Base-by-base conservation (phyloP, 2,797 vertebrate genomes). In the Molossus molossus region DNA sequence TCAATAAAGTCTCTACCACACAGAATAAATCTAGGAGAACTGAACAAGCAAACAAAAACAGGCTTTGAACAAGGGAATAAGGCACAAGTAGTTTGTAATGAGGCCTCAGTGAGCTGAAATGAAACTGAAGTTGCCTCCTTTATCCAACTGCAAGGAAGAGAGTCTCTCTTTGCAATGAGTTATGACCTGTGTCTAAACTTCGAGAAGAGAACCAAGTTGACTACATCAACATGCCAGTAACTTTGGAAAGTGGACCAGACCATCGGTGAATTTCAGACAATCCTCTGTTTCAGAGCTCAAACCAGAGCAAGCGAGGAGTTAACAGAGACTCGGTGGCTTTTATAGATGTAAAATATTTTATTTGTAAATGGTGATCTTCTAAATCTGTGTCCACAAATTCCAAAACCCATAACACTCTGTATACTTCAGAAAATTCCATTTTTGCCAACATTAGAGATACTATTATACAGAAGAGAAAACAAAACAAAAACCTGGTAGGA, bases 371-470 rank as follows among this genome's bases (percentile, higher is more conserved):
- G 99, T 98, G 98, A 99, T 99, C 98, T 99, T 99, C 99, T 99
- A 99, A 99, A 99, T 99, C 99, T 99, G 99, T 99, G 99, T 99
- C 99, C 99, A 99, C 99, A 99, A 99, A 99, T 99, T 99, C 99
- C 99, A 99, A 99, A 99, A 99, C 99, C 99, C 99, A 99, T 99
- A 99, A 99, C 99, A 99, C 99, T 99, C 99, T 99, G 99, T 99
- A 99, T 99, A 99, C 99, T 99, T 99, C 99, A 99, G 99, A 99
- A 99, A 99, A 99, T 98, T 98, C 98, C 98, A 97, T 97, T 99
- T 98, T 98, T 98, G 98, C 98, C 99, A 99, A 99, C 98, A 99
- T 99, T 98, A 99, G 99, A 99, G 99, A 98, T 99, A 99, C 99
- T 99, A 99, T 99, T 99, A 98, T 99, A 99, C 99, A 99, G 98